A percentile compares a stretch with the other conserved stretches of the same genome.
Conservation (phyloP, 2,113 vertebrate species). For the Sinocyclocheilus anshuiensis region DNA sequence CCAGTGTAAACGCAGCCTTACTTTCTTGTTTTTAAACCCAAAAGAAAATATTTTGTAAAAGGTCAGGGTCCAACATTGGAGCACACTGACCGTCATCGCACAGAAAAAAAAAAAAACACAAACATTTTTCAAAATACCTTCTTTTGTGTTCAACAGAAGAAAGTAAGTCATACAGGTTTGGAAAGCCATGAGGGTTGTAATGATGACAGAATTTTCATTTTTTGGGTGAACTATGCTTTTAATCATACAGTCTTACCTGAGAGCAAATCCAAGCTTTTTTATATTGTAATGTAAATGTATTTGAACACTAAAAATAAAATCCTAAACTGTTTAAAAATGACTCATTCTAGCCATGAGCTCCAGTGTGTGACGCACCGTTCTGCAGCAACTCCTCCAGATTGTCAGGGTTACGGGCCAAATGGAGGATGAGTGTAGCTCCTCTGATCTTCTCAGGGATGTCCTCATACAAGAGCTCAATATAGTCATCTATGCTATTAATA, state of each 20-base stretch:
- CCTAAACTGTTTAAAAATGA: background rate
- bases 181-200: background rate
- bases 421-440: conserved; percentile 88
- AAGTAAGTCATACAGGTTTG: background rate
- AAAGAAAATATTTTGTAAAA: background rate
- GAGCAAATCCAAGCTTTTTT: background rate
- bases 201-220: background rate
- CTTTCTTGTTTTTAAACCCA: background rate
- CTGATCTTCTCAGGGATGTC: conserved; percentile 90
- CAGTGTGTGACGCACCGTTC: conserved; percentile 76
- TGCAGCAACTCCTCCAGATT: conserved; percentile 89
- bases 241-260: too few relatives aligned
- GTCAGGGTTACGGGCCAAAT: conserved; percentile 89
- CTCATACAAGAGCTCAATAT: conserved; percentile 91
- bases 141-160: background rate
- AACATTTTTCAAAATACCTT: background rate
- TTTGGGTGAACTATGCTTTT: background rate
- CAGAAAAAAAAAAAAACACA: background rate
- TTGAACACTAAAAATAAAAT: background rate
- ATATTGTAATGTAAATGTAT: background rate
- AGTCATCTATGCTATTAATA: conserved; percentile 89
- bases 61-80: too few relatives aligned
- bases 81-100: too few relatives aligned
- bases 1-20: too few relatives aligned
- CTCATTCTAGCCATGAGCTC: background rate